Percentiles rank a stretch among this genome's conserved stretches.
Conservation (phyloP, 37 sponge, comb jelly and placozoan genomes). For the Petrosia ficiformis region DNA sequence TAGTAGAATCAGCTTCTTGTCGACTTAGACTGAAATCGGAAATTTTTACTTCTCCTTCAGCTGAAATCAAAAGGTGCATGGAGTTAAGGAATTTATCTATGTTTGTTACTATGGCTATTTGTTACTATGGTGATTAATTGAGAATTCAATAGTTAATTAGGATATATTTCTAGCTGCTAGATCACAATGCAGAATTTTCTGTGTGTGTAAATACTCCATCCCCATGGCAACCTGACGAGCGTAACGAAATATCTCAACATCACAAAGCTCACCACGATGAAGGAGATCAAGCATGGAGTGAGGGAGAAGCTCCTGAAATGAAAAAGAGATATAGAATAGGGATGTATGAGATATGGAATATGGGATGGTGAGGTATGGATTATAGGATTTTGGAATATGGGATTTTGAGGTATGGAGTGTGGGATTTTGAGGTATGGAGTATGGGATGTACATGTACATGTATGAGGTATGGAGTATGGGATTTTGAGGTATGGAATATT, state of each 20-base stretch:
- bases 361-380: neutral
- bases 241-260: constrained; percentile 22
- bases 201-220: constrained; percentile 73
- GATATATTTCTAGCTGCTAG: constrained; percentile 91
- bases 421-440: neutral
- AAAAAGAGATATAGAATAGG: constrained; percentile 2
- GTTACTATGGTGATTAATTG: neutral
- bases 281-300: constrained; percentile 58
- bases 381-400: too few relatives aligned
- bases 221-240: constrained; percentile 68
- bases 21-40: constrained; percentile 78
- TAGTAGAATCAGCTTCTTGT: constrained; percentile 22
- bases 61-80: constrained; percentile 44
- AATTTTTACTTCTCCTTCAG: constrained; percentile 47
- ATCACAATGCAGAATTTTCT: constrained; percentile 85
- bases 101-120: neutral
- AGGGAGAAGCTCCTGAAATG: constrained; percentile 65
- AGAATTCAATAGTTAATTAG: constrained; percentile 11
- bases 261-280: constrained; percentile 39
- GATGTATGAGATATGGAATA: neutral
- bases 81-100: constrained; percentile 58
- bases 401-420: neutral
- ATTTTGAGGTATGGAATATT: too few relatives aligned
- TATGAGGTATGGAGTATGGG: neutral
- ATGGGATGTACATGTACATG: neutral